Evolutionary conservation across 2,113 vertebrate species (phyloP), one percentile per base, ranked within the genome.

Genomic region (Sturnus vulgaris): DNA sequence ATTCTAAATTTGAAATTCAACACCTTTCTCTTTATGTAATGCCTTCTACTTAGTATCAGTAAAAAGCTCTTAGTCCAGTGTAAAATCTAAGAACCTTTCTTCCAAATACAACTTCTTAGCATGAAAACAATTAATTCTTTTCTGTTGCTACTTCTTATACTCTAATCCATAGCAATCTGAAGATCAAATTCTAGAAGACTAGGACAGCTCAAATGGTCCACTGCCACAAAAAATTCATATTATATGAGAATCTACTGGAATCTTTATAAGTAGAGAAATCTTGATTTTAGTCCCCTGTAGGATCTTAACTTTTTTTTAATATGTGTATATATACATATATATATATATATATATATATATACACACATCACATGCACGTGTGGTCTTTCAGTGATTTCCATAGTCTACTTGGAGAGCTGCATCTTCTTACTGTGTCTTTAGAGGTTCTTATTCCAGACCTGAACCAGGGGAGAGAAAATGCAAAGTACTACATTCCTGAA

Each of bases 341-440:
- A 1, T 40, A 1, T 21, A 8, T 47, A 4, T 46, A 7, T 18
- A 35, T 7, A 23, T 3, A 35, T n/a, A n/a, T n/a, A n/a, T n/a
- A n/a, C n/a, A n/a, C n/a, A n/a, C n/a, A n/a, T n/a, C 10, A 37
- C 3, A 27, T 4, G 39, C 7, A 31, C 11, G 39, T 0, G 39
- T 0, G 2, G 33, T 59, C 53, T 64, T 79, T 35, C 33, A 88
- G 42, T 61, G 46, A 61, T 73, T 81, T 70, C 31, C 31, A 61
- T 40, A 21, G 4, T n/a, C 50, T 73, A 7, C 44, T 46, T 92
- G 57, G 39, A 93, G 61, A 71, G 76, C 19, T 70, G 7, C 53
- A n/a, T 60, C 30, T 8, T 84, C 23, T 35, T 55, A 23, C 42
- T 64, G 7, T 60, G 14, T 82, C 42, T 40, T 66, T 66, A 47